A percentile compares a stretch with the other conserved stretches of the same genome.
Evolutionary conservation across 2,888 invertebrate species (phyloP).

Genomic region (Oxycera nigricornis): DNA sequence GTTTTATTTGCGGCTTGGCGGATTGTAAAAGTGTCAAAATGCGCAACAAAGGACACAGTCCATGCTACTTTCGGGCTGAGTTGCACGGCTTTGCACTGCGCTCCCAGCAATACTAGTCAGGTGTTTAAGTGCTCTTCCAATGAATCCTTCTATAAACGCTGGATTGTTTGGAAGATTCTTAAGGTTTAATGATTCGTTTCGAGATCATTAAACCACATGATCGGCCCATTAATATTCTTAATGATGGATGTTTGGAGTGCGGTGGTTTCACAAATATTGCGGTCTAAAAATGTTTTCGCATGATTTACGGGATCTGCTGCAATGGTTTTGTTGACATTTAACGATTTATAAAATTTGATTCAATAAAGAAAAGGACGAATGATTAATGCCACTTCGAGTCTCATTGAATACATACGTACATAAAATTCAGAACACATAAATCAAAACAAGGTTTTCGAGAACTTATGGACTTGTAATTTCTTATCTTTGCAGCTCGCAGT

Average conservation of each 20-base stretch:
- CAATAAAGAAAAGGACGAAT: not conserved
- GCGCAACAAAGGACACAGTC: slow-evolving; percentile 25
- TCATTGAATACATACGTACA: not conserved
- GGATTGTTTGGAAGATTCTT: slow-evolving; percentile 6
- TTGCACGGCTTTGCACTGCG: not conserved
- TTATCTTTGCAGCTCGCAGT: slow-evolving; percentile 53
- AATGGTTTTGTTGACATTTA: not conserved
- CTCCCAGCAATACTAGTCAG: slow-evolving; percentile 3
- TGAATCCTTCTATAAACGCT: not conserved
- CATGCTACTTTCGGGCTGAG: slow-evolving; percentile 2
- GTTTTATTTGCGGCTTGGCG: slow-evolving; percentile 24
- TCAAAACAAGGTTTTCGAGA: not conserved
- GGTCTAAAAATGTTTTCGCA: too few relatives aligned
- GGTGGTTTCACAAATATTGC: not conserved
- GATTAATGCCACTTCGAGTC: too few relatives aligned
- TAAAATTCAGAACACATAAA: not conserved
- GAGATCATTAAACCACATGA: not conserved
- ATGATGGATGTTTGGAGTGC: not conserved
- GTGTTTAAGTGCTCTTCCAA: slow-evolving; percentile 3
- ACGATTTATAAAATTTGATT: not conserved
- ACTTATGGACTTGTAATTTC: not conserved
- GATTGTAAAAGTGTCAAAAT: slow-evolving; percentile 35
- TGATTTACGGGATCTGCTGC: not conserved
- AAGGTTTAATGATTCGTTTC: not conserved
- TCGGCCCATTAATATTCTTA: slow-evolving; percentile 15